Evolutionary conservation across 2,888 invertebrate species (phyloP), one percentile per base, ranked within the genome.

Genomic region (Pachymerium ferrugineum): DNA sequence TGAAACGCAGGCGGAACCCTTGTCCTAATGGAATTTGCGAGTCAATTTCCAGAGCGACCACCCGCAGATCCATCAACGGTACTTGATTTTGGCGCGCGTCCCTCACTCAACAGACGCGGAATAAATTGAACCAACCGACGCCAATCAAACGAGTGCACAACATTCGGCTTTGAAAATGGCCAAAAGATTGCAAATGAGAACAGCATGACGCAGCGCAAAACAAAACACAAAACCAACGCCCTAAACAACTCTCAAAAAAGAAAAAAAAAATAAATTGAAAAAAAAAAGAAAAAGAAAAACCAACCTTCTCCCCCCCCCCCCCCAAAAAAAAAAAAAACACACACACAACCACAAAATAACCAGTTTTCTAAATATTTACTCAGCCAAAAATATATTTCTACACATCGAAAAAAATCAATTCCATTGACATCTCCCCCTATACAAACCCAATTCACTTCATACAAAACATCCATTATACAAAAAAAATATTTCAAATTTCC

Each of bases 11-110:
- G 54, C 54, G 54, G 54, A 54, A 54, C 54, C 12, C 54, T n/a
- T 1, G 25, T 25, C 54, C 54, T 54, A 54, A 54, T 54, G 28
- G 25, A 54, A 54, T 54, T 54, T 54, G 54, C 54, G 54, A 54
- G 54, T 54, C 54, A 54, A 54, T 54, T 54, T 54, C 54, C 54
- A 54, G 25, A 5, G 54, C 54, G 54, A 54, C 54, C 54, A 54
- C 54, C 54, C 54, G 54, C 25, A 28, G 54, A 54, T 54, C 54
- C 54, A 54, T 54, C 54, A 54, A 54, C 54, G 54, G 54, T 25
- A 25, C 54, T 54, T 54, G 54, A 54, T 54, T 54, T 54, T 54
- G 54, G 54, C 54, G 54, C 54, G 54, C 14, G 28, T 54, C 54
- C 54, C 25, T 54, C 54, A 54, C 28, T 28, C 47, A 2, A 54